phyloP scores from a whole-genome alignment of 2,797 vertebrate genomes.

The Denticeps clupeoides region DNA sequence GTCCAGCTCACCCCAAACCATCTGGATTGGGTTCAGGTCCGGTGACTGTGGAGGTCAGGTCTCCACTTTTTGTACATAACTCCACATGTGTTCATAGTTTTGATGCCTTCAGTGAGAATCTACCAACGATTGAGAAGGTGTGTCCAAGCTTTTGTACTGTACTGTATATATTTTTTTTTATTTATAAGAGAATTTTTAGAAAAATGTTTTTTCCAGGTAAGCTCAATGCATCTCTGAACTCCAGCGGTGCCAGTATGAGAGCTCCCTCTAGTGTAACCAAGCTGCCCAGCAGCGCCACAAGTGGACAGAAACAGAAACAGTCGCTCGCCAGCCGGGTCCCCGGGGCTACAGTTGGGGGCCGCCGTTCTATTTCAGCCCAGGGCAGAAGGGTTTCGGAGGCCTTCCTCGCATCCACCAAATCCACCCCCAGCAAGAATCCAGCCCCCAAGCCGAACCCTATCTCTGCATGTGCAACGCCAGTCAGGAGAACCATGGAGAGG shows the following conservation, averaged over 20 bases:
- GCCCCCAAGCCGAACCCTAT: constrained; percentile 16
- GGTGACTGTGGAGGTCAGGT: too few species aligned
- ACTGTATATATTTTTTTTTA: not conserved
- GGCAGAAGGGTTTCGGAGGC: constrained; percentile 35
- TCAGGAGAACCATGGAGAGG: constrained; percentile 35
- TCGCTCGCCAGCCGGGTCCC: constrained; percentile 10
- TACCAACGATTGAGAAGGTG: too few species aligned
- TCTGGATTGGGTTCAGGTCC: too few species aligned
- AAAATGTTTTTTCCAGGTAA: constrained; percentile 47
- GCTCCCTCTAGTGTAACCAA: constrained; percentile 29
- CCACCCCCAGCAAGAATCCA: constrained; percentile 38
- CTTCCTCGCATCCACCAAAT: constrained; percentile 22
- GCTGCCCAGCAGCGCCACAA: constrained; percentile 17
- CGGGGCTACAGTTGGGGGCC: constrained; percentile 19
- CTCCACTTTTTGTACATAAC: too few species aligned
- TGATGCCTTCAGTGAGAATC: too few species aligned
- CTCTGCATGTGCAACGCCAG: constrained; percentile 32
- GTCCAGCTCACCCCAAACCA: too few species aligned
- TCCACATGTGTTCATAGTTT: too few species aligned
- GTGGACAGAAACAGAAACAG: constrained; percentile 29
- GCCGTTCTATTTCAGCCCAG: constrained; percentile 40
- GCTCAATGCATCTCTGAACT: constrained; percentile 45
- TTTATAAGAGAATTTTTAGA: too few species aligned
- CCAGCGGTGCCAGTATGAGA: constrained; percentile 26
- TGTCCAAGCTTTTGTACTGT: not conserved